Conservation (phyloP, 2,888 invertebrate species). For the Brachynemurus nebulosus region DNA sequence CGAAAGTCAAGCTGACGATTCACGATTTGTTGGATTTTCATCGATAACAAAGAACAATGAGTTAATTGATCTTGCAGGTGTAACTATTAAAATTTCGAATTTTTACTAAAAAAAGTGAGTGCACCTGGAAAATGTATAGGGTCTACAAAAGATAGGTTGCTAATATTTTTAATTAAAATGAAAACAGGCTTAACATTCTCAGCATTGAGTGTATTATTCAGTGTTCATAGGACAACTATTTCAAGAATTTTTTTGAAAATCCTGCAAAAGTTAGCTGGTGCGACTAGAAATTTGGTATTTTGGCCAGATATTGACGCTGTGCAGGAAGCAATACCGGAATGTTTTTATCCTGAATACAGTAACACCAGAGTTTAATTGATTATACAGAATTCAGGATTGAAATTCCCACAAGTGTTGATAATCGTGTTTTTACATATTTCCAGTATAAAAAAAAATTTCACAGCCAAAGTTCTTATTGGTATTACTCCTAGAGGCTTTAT, state of each 20-base stretch:
- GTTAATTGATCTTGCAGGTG: slow-evolving; percentile 15
- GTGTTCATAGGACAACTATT: slow-evolving; percentile 15
- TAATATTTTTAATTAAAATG: slow-evolving; percentile 15
- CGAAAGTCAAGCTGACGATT: slow-evolving; percentile 7
- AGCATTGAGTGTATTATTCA: slow-evolving; percentile 14
- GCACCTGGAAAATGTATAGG: not conserved
- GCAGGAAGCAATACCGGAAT: slow-evolving; percentile 8
- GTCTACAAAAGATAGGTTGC: slow-evolving; percentile 10
- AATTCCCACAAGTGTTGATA: too few relatives aligned
- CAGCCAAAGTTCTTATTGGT: slow-evolving; percentile 16
- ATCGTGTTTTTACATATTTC: slow-evolving; percentile 6
- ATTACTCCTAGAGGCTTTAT: slow-evolving; percentile 16
- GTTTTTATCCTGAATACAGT: slow-evolving; percentile 8
- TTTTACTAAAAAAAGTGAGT: slow-evolving; percentile 14
- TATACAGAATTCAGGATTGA: slow-evolving; percentile 11
- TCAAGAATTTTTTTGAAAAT: slow-evolving; percentile 15
- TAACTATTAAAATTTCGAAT: slow-evolving; percentile 15
- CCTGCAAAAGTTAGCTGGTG: slow-evolving; percentile 10
- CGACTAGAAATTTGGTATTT: slow-evolving; percentile 13
- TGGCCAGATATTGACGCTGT: slow-evolving; percentile 7
- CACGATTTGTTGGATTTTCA: slow-evolving; percentile 12
- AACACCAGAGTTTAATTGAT: slow-evolving; percentile 11
- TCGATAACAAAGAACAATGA: slow-evolving; percentile 15
- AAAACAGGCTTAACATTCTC: slow-evolving; percentile 15
- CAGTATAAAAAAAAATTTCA: slow-evolving; percentile 15